Evolutionary conservation across 2,888 invertebrate genomes (phyloP).

Genomic region (Chelonus formosanus): DNA sequence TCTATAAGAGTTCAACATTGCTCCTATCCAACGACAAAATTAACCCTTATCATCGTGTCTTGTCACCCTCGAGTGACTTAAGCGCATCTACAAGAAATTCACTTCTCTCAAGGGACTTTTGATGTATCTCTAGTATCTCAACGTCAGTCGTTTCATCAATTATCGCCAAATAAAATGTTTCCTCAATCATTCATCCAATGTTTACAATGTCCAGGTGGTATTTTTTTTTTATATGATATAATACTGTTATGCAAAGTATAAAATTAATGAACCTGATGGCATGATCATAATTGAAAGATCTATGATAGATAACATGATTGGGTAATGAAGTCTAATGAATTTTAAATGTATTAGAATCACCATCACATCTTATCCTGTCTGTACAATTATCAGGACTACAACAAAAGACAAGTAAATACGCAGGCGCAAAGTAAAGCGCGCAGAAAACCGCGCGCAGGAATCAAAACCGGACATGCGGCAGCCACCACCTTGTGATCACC

Average conservation of each 20-base stretch:
- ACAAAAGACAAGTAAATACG: slow-evolving; percentile 19
- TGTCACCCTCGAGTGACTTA: slow-evolving; percentile 26
- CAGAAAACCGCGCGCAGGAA: slow-evolving; percentile 54
- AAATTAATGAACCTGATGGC: neutral
- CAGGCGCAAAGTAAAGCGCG: slow-evolving; percentile 31
- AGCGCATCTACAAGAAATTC: slow-evolving; percentile 11
- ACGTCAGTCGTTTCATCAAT: neutral
- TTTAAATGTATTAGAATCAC: slow-evolving; percentile 3
- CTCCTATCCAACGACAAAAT: slow-evolving; percentile 53
- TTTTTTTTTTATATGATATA: neutral
- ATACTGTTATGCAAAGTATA: neutral
- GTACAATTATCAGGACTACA: slow-evolving; percentile 8
- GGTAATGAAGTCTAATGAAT: neutral
- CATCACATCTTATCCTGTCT: slow-evolving; percentile 22
- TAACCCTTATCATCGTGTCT: slow-evolving; percentile 59
- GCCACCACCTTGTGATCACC: slow-evolving; percentile 16
- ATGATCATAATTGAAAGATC: neutral
- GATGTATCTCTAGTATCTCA: neutral
- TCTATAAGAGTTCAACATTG: slow-evolving; percentile 44
- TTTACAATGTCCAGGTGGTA: no score
- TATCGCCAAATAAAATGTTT: no score
- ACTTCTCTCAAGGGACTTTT: slow-evolving; percentile 10
- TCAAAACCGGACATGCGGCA: slow-evolving; percentile 50
- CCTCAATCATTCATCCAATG: neutral
- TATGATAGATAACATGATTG: neutral